Percentiles rank a stretch among this genome's conserved stretches.
These are phyloP conservation scores for Drosophila siamana DNA, from an alignment of 2,888 invertebrate species.

Conservation along the genomic window DNA sequence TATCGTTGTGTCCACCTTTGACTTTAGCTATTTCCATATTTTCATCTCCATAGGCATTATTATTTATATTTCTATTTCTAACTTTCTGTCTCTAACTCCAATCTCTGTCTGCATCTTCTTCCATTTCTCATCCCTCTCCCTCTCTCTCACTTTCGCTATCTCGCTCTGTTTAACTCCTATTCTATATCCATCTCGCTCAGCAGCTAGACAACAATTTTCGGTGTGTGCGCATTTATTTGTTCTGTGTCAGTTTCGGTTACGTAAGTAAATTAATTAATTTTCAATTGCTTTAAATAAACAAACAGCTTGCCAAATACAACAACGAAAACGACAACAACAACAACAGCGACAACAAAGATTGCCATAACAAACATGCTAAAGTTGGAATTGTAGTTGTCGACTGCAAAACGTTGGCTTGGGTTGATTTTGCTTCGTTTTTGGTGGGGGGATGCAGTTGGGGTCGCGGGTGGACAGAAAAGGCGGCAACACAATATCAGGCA, in stretches of 20 bases:
- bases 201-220: slow-evolving; percentile 22
- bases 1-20: no score
- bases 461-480: not conserved
- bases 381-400: slow-evolving; percentile 1
- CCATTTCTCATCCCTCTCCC: no score
- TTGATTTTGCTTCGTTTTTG: no score
- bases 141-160: no score
- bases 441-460: not conserved
- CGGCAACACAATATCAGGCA: not conserved
- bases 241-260: slow-evolving; percentile 77
- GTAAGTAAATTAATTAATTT: slow-evolving; percentile 80
- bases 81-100: slow-evolving; percentile 30
- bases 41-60: no score
- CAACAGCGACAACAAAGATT: slow-evolving; percentile 11
- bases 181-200: slow-evolving; percentile 18
- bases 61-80: slow-evolving; percentile 21
- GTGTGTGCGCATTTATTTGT: slow-evolving; percentile 67
- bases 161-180: no score
- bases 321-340: slow-evolving; percentile 22
- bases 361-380: slow-evolving; percentile 20
- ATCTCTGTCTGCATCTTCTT: slow-evolving; percentile 10
- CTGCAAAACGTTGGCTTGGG: not conserved
- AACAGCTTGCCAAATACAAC: slow-evolving; percentile 62
- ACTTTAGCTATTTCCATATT: no score
- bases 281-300: slow-evolving; percentile 79